Evolutionary conservation across 2,888 invertebrate species (phyloP).

Genomic region (Drosophila atroscutellata): DNA sequence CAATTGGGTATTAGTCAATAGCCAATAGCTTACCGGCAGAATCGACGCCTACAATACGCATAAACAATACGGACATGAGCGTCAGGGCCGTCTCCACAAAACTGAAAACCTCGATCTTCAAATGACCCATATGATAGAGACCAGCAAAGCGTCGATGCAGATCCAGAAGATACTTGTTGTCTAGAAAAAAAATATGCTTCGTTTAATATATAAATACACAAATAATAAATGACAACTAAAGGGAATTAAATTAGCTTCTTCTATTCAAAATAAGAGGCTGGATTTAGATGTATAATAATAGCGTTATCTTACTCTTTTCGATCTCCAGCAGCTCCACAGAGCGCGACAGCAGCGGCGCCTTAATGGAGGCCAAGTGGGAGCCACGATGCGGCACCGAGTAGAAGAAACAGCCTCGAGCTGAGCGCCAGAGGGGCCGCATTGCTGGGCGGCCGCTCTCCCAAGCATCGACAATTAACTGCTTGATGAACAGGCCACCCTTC

Average conservation of each 20-base stretch:
- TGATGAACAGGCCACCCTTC: constrained; percentile 94
- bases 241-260: too few relatives aligned
- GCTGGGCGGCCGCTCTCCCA: constrained; percentile 85
- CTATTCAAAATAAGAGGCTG: too few relatives aligned
- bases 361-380: constrained; percentile 91
- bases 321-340: constrained; percentile 92
- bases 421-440: constrained; percentile 86
- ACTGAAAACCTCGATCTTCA: constrained; percentile 88
- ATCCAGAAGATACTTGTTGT: constrained; percentile 88
- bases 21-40: constrained; percentile 88
- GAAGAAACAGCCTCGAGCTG: constrained; percentile 90
- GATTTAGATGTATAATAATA: neutral
- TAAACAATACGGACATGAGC: constrained; percentile 90
- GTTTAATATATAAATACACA: neutral
- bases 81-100: constrained; percentile 92
- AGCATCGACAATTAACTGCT: constrained; percentile 91
- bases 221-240: too few relatives aligned
- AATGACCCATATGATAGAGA: constrained; percentile 86
- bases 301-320: constrained; percentile 88
- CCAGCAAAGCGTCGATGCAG: constrained; percentile 88
- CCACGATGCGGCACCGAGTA: constrained; percentile 95
- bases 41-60: constrained; percentile 91
- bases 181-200: constrained; percentile 83
- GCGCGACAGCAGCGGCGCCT: constrained; percentile 90
- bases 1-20: accelerated